Percentiles rank a stretch among this genome's conserved stretches.
phyloP scores from a whole-genome alignment of 2,113 vertebrate species.

The Melanocharis versteri region DNA sequence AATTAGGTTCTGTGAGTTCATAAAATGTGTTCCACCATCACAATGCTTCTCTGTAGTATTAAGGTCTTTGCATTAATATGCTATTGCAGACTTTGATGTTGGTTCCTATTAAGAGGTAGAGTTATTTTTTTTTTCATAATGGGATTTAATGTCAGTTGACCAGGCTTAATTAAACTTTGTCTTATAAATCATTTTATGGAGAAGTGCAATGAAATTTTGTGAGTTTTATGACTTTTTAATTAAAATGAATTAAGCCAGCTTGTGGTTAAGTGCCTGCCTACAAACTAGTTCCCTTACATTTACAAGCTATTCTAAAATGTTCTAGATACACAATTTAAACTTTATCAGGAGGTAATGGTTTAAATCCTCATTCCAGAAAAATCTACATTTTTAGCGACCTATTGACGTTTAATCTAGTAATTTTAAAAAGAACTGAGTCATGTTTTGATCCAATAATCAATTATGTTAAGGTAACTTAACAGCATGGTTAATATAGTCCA shows the following conservation, averaged over 20 bases:
- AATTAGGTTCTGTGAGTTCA: not conserved
- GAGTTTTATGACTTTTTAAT: constrained; percentile 9
- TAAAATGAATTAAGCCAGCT: not conserved
- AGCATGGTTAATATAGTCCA: not conserved
- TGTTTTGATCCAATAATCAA: not conserved
- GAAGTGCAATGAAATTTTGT: not conserved
- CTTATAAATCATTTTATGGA: constrained; percentile 15
- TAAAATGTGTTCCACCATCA: not conserved
- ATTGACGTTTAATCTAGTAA: not conserved
- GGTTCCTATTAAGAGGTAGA: not conserved
- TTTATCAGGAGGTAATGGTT: not conserved
- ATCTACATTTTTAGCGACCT: not conserved
- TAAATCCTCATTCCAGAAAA: not conserved
- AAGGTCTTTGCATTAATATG: not conserved
- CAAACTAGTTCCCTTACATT: not conserved
- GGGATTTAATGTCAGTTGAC: not conserved
- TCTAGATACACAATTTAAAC: not conserved
- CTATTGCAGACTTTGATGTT: not conserved
- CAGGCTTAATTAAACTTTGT: not conserved
- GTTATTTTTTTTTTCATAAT: not conserved
- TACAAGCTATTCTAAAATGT: not conserved
- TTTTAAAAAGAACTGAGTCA: not conserved
- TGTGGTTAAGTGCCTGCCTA: not conserved
- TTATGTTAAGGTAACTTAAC: not conserved
- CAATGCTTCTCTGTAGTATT: not conserved